These are phyloP conservation scores for Pachycephala philippinensis DNA, from an alignment of 2,113 vertebrate genomes.

Conservation along the genomic window DNA sequence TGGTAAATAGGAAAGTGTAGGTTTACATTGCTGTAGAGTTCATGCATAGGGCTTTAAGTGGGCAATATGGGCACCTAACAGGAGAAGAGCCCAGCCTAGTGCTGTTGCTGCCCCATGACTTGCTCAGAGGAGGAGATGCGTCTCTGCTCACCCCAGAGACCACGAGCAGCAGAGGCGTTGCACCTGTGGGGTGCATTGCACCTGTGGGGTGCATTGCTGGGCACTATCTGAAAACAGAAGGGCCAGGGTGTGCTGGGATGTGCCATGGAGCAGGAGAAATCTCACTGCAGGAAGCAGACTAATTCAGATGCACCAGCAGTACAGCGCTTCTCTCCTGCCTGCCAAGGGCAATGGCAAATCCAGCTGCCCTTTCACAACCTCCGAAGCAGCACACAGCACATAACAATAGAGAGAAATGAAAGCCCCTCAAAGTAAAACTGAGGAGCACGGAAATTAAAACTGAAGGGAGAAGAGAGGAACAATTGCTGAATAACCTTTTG, in stretches of 20 bases:
- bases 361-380: not conserved
- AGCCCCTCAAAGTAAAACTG: not conserved
- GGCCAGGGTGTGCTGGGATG: not conserved
- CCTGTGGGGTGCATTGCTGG: not conserved
- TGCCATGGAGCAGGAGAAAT: not conserved
- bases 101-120: not conserved
- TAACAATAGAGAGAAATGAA: not conserved
- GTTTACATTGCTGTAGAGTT: not conserved
- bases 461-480: not conserved
- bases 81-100: not conserved
- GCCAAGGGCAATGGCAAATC: not conserved
- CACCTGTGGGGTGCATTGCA: not conserved
- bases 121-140: not conserved
- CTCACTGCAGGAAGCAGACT: not conserved
- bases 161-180: accelerated
- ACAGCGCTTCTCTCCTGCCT: not conserved
- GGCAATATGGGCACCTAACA: not conserved
- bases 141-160: not conserved
- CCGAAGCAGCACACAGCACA: not conserved
- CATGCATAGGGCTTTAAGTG: not conserved
- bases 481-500: not conserved
- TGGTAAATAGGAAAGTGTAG: not conserved
- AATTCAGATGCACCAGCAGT: not conserved
- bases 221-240: not conserved
- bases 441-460: not conserved